Base-by-base conservation (phyloP, 2,888 invertebrate genomes). In the Empis livida region DNA sequence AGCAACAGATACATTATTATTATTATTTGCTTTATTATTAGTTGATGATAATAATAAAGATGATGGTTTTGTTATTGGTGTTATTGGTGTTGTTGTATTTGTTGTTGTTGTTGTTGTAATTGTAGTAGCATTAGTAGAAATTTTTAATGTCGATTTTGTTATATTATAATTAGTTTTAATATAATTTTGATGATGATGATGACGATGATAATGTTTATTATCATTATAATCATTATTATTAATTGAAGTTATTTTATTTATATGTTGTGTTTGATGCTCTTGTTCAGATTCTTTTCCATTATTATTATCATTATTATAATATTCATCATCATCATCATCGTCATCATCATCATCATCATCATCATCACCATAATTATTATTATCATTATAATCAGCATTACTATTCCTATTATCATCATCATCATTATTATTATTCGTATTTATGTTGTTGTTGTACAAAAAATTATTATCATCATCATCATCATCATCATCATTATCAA, bases 141-240 rank as follows among this genome's bases (percentile, higher is more conserved):
- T n/a, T n/a, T n/a, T n/a, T n/a, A n/a, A n/a, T n/a, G n/a, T n/a
- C n/a, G n/a, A 38, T 16, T 16, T 59, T 17, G 53, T 57, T 41
- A 57, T 57, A 1, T 51, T 52, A 9, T 54, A 52, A 39, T 59
- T 59, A 6, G 54, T 50, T 6, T 41, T 30, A 40, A 41, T 14
- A 39, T n/a, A 23, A 10, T 38, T 27, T 14, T 56, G 54, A 1
- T 52, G 53, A 30, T 56, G n/a, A n/a, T n/a, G n/a, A n/a, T n/a
- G n/a, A n/a, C n/a, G n/a, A n/a, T n/a, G n/a, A n/a, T 57, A 16
- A 53, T 53, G 41, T 56, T 53, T n/a, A 20, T 57, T 55, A 43
- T 54, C 55, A 14, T 50, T 52, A 17, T 56, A 51, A 17, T 43
- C 16, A 32, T 45, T 44, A 9, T 32, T 50, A 49, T 41, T 53